Evolutionary conservation across 2,888 invertebrate genomes (phyloP).

Genomic region (Cybosia mesomella): DNA sequence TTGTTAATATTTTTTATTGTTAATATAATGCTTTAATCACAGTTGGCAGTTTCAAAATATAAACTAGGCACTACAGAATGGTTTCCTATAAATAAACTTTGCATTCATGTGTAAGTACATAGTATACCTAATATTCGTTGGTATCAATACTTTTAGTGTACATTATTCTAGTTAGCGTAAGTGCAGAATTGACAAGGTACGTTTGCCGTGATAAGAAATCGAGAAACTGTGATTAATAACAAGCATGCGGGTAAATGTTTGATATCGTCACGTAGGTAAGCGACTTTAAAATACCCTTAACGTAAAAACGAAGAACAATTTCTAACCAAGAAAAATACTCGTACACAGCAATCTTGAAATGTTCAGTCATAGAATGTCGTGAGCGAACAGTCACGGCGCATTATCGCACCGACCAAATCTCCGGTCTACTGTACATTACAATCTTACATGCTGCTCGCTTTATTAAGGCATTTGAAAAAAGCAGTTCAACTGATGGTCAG

Average conservation of each 20-base stretch:
- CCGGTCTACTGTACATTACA: slow-evolving; percentile 78
- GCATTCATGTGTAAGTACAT: background rate
- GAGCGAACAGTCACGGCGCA: slow-evolving; percentile 78
- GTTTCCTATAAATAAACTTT: background rate
- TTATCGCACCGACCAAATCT: slow-evolving; percentile 84
- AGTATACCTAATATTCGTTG: background rate
- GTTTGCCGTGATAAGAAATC: background rate
- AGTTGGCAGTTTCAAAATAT: background rate
- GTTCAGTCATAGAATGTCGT: slow-evolving; percentile 82
- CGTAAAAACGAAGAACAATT: slow-evolving; percentile 63
- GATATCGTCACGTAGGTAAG: slow-evolving; percentile 31
- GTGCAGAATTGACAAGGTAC: background rate
- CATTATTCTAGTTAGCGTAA: background rate
- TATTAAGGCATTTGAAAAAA: slow-evolving; percentile 83
- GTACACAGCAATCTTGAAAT: slow-evolving; percentile 63
- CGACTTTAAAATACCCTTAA: slow-evolving; percentile 40
- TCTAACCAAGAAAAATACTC: slow-evolving; percentile 53
- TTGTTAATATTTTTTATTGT: background rate
- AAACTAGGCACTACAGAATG: background rate
- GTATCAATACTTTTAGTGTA: background rate
- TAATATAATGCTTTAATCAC: background rate
- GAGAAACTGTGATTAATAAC: background rate
- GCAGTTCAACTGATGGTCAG: slow-evolving; percentile 83
- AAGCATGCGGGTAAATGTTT: background rate
- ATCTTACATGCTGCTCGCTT: slow-evolving; percentile 83